Percentiles rank a stretch among this genome's conserved stretches.
Conservation (phyloP, 2,797 vertebrate species). For the Danionella dracula region DNA sequence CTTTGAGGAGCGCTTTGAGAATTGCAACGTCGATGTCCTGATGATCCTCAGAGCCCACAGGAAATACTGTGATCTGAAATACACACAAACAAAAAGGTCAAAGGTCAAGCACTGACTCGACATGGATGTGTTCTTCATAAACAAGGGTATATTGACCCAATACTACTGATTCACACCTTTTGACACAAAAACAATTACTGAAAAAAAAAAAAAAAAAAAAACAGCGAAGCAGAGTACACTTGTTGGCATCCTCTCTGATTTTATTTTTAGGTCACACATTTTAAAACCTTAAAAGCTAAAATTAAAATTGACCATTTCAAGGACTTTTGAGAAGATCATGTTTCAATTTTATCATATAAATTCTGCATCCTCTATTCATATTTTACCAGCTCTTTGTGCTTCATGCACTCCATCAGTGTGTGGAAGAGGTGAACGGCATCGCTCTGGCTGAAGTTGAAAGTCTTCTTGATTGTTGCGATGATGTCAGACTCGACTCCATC, state of each 20-base stretch:
- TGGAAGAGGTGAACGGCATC: constrained; percentile 96
- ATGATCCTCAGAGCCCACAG: constrained; percentile 92
- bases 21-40: constrained; percentile 98
- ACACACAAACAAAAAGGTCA: constrained; percentile 19
- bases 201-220: too few species aligned
- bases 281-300: too few species aligned
- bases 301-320: too few species aligned
- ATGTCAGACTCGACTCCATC: constrained; percentile 93
- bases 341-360: too few species aligned
- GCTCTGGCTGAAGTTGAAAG: constrained; percentile 95
- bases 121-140: background rate
- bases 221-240: too few species aligned
- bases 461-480: constrained; percentile 97
- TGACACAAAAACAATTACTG: too few species aligned
- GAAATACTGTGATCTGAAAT: constrained; percentile 93
- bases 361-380: too few species aligned
- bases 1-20: constrained; percentile 93
- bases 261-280: too few species aligned
- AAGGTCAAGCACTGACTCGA: background rate
- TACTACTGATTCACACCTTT: background rate
- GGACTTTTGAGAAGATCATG: too few species aligned
- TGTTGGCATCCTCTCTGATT: too few species aligned
- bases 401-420: constrained; percentile 97
- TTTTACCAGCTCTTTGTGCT: constrained; percentile 94
- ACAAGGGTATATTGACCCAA: background rate